Evolutionary conservation across 2,113 vertebrate genomes (phyloP), one percentile per base, ranked within the genome.

Genomic region (Gadus chalcogrammus): DNA sequence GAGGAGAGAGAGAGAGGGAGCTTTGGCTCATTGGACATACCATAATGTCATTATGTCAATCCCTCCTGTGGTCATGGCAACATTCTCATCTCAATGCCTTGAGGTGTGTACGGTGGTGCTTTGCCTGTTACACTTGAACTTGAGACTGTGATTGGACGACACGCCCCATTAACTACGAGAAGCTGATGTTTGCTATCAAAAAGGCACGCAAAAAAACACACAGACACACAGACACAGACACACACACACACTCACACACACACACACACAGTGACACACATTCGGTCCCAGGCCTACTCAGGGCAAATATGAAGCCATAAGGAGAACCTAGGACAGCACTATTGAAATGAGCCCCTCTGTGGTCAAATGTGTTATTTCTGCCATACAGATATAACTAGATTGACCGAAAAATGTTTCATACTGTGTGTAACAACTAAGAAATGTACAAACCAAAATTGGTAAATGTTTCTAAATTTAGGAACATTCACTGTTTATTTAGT

Each of bases 121-220:
- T 52, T 42, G 9, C 64, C 38, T 15, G 38, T 4, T 18, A 16
- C 64, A 18, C 35, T n/a, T 20, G 64, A 65, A 48, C 38, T 17
- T 31, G 18, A 2, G 16, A 31, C 17, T 65, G 64, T 65, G 35
- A 52, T 65, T 65, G 64, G 64, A 65, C 38, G 64, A 65, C 24
- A 65, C 38, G 38, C 35, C 64, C 38, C 64, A 65, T 65, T 65
- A 65, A 18, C 24, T 38, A 65, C 64, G 18, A 38, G 35, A 17
- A 18, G 28, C 15, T 35, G 62, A 5, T 11, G 60, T 4, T 61
- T 27, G 22, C 1, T 15, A 61, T 61, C 18, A 61, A 5, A 60
- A 27, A 27, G 20, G 27, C 60, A 61, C 13, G 8, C 20, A 22
- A n/a, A 20, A 20, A 61, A 22, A 22, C 60, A 61, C 60, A 61